phyloP scores from a whole-genome alignment of 1,140 invertebrate genomes.

The Drosophila sechellia region DNA sequence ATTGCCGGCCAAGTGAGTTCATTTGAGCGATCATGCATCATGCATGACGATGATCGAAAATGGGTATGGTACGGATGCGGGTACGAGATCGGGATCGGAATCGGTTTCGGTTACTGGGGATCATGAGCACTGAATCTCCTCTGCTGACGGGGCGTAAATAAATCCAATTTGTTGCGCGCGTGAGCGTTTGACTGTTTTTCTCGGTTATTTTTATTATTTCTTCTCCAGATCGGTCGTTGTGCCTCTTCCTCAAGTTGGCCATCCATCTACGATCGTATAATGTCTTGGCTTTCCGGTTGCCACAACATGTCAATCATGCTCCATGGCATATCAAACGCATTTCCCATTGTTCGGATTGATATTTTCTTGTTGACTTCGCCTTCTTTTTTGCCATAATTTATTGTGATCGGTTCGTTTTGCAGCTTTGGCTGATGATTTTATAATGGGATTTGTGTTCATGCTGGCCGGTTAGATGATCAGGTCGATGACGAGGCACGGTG shows the following conservation, averaged over 20 bases:
- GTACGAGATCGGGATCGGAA: too few relatives aligned
- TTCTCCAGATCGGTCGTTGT: constrained; percentile 21
- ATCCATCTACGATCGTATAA: constrained; percentile 25
- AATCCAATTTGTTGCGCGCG: constrained; percentile 74
- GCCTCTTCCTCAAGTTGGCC: constrained; percentile 8
- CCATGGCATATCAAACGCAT: constrained; percentile 41
- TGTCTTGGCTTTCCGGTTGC: constrained; percentile 60
- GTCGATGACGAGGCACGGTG: constrained; percentile 32
- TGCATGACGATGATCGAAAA: constrained; percentile 46
- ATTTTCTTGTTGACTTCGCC: constrained; percentile 17
- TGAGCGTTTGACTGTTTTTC: constrained; percentile 58
- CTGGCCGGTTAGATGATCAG: constrained; percentile 9
- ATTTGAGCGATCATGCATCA: constrained; percentile 65
- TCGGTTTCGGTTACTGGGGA: constrained; percentile 4
- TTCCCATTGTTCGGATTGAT: constrained; percentile 49
- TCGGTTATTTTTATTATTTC: not conserved
- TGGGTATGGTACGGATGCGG: constrained; percentile 3
- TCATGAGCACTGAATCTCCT: constrained; percentile 17
- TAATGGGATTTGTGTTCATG: constrained; percentile 47
- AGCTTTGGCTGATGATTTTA: constrained; percentile 62
- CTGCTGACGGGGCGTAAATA: constrained; percentile 66
- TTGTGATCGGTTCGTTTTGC: constrained; percentile 58
- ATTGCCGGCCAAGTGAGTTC: constrained; percentile 56
- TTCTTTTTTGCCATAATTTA: constrained; percentile 45
- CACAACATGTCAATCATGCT: constrained; percentile 71